A percentile compares a stretch with the other conserved stretches of the same genome.
Conservation (phyloP, 2,888 invertebrate species). For the Scaptomyza reducta region DNA sequence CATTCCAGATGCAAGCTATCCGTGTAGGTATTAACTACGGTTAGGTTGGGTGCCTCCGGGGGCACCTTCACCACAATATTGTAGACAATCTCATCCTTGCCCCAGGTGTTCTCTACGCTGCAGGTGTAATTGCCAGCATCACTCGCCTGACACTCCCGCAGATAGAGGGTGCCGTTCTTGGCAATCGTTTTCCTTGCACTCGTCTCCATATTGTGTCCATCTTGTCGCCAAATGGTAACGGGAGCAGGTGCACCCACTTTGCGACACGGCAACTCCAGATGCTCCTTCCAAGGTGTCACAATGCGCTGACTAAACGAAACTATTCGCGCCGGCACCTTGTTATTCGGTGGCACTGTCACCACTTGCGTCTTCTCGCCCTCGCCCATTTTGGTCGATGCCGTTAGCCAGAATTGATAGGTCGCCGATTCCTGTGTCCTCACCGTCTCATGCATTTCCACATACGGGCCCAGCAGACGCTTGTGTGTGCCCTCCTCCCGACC, state of each 20-base stretch:
- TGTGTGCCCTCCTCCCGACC: constrained; percentile 91
- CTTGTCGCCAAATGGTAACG: constrained; percentile 91
- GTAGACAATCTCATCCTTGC: constrained; percentile 92
- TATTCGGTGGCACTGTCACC: constrained; percentile 90
- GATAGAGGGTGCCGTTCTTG: constrained; percentile 89
- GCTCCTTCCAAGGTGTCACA: constrained; percentile 94
- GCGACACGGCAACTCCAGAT: constrained; percentile 92
- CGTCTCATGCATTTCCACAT: constrained; percentile 89
- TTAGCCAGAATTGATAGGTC: constrained; percentile 89
- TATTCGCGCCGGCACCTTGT: constrained; percentile 93
- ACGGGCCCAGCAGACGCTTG: constrained; percentile 89
- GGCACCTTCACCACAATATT: constrained; percentile 89
- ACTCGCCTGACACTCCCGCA: constrained; percentile 90
- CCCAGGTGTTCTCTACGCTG: constrained; percentile 92
- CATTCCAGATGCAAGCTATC: constrained; percentile 93
- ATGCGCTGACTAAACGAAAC: constrained; percentile 93
- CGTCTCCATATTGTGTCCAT: constrained; percentile 90
- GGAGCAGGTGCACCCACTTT: constrained; percentile 93
- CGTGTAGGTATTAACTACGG: constrained; percentile 92
- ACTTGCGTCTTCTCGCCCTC: constrained; percentile 93
- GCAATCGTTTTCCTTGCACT: constrained; percentile 88
- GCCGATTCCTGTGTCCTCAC: constrained; percentile 89
- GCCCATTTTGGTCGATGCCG: constrained; percentile 92
- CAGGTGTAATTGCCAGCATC: constrained; percentile 97
- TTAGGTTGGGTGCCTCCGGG: constrained; percentile 92